phyloP scores from a whole-genome alignment of 2,113 vertebrate genomes.

The pig (Sus scrofa) region DNA sequence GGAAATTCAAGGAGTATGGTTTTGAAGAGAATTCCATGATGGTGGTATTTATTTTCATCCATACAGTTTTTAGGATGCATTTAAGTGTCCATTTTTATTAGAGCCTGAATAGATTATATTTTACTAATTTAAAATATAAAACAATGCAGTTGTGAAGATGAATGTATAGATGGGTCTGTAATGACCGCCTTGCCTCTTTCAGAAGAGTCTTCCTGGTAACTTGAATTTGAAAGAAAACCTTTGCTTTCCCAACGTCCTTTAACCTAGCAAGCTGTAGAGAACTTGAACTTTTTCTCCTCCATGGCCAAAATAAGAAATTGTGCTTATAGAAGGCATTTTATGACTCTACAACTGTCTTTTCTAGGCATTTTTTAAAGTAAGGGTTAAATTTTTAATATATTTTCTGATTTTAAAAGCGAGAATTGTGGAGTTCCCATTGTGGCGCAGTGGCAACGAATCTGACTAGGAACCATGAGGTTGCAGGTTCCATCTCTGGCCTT shows the following conservation, averaged over 20 bases:
- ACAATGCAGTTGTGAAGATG: neutral
- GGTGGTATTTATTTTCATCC: neutral
- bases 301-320: neutral
- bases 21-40: neutral
- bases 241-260: neutral
- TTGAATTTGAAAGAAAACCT: neutral
- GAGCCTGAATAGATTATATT: neutral
- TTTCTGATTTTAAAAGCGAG: neutral
- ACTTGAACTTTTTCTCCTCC: neutral
- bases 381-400: neutral
- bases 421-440: too few relatives aligned
- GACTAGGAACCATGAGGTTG: too few relatives aligned
- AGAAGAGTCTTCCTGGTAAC: neutral
- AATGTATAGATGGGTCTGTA: neutral
- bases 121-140: conserved; percentile 5
- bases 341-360: neutral
- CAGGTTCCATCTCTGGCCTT: too few relatives aligned
- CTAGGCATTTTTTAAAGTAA: neutral
- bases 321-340: neutral
- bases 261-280: neutral
- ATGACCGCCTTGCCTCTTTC: neutral
- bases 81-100: neutral
- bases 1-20: neutral
- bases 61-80: neutral
- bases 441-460: too few relatives aligned